These are phyloP conservation scores for Proterorhinus semilunaris DNA, from an alignment of 2,113 vertebrate species.

Conservation along the genomic window DNA sequence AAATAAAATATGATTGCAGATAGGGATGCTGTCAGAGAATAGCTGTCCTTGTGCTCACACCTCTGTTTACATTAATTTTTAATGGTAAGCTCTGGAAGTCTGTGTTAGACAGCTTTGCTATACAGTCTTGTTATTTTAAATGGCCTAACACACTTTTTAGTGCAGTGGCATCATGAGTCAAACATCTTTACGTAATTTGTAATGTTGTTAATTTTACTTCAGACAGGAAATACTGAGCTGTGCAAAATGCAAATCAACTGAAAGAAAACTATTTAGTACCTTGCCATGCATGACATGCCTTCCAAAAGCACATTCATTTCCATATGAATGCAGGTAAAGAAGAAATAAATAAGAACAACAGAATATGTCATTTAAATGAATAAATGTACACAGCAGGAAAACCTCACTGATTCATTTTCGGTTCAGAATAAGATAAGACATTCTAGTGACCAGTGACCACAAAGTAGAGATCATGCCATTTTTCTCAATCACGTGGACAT, in stretches of 20 bases:
- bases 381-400: conserved; percentile 63
- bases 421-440: conserved; percentile 62
- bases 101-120: too few species aligned
- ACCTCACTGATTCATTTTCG: conserved; percentile 45
- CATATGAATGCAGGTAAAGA: conserved; percentile 82
- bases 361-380: conserved; percentile 72
- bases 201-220: conserved; percentile 38
- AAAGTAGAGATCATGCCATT: conserved; percentile 57
- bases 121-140: neutral
- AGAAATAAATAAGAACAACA: conserved; percentile 92
- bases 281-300: conserved; percentile 70
- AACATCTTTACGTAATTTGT: conserved; percentile 10
- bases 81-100: too few species aligned
- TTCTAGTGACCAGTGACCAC: conserved; percentile 35
- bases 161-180: conserved; percentile 15
- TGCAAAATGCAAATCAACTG: conserved; percentile 77
- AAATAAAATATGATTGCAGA: conserved; percentile 17
- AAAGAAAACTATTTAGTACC: conserved; percentile 51
- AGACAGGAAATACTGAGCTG: conserved; percentile 72
- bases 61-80: too few species aligned
- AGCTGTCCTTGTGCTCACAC: too few species aligned
- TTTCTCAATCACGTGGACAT: conserved; percentile 56
- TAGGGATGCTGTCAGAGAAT: neutral
- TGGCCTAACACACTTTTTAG: conserved; percentile 9
- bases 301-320: conserved; percentile 43